Percentiles rank a stretch among this genome's conserved stretches.
Evolutionary conservation across 2,113 vertebrate genomes (phyloP).

Genomic region (Crotalus tigris): DNA sequence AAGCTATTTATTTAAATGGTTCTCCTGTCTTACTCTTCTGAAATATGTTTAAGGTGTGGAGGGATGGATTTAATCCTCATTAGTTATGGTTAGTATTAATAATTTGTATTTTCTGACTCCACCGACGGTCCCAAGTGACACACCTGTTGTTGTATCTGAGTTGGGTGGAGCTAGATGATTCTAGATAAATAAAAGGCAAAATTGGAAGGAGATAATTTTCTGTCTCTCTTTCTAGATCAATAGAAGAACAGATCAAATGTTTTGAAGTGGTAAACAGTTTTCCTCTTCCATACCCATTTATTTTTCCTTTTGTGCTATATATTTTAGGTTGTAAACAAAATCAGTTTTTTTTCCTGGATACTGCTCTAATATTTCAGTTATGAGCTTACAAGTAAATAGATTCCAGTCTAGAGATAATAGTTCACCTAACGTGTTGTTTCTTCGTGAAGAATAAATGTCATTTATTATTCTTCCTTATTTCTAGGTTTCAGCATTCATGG

Average conservation of each 20-base stretch:
- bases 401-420: background rate
- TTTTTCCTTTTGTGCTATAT: background rate
- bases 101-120: background rate
- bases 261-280: background rate
- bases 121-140: background rate
- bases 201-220: background rate
- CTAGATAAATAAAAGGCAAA: background rate
- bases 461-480: background rate
- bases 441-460: background rate
- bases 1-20: background rate
- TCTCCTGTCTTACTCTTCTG: background rate
- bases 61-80: conserved; percentile 8
- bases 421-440: background rate
- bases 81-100: conserved; percentile 7
- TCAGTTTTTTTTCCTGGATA: background rate
- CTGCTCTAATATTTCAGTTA: background rate
- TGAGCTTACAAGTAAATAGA: background rate
- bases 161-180: background rate
- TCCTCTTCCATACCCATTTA: too few relatives aligned
- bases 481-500: background rate
- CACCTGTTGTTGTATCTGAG: background rate
- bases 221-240: background rate
- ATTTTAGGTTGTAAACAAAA: background rate
- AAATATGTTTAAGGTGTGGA: background rate
- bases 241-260: background rate